Conservation (phyloP, 2,888 invertebrate genomes). For the Phorcus lineatus region DNA sequence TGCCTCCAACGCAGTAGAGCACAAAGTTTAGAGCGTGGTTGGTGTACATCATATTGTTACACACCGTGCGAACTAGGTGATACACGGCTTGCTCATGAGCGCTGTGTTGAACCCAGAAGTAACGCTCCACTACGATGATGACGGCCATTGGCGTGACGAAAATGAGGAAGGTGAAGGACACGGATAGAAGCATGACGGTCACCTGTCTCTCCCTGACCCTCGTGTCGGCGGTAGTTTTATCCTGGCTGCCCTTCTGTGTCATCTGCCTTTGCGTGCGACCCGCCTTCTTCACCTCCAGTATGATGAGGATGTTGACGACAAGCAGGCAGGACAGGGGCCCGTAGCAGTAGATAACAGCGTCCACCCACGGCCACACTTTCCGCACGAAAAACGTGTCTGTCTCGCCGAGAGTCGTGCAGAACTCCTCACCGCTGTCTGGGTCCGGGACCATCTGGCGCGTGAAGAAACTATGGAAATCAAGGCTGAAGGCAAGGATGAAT, state of each 20-base stretch:
- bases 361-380: conserved; percentile 37
- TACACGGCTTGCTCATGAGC: conserved; percentile 27
- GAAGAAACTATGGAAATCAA: conserved; percentile 31
- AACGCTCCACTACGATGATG: conserved; percentile 34
- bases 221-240: neutral
- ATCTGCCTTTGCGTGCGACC: conserved; percentile 15
- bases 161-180: conserved; percentile 34
- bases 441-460: conserved; percentile 27
- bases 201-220: conserved; percentile 25
- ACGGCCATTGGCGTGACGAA: conserved; percentile 35
- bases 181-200: conserved; percentile 34
- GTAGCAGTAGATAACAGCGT: conserved; percentile 33
- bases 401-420: conserved; percentile 1
- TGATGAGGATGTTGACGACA: conserved; percentile 33
- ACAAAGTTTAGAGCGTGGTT: conserved; percentile 38
- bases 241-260: neutral
- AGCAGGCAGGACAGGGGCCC: conserved; percentile 21
- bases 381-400: conserved; percentile 20
- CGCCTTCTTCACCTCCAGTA: conserved; percentile 20
- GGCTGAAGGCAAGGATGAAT: conserved; percentile 14
- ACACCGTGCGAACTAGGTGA: conserved; percentile 29
- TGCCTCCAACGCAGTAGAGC: conserved; percentile 35
- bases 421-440: neutral
- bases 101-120: conserved; percentile 18
- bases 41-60: conserved; percentile 38